Evolutionary conservation across 1,140 invertebrate genomes (phyloP).

Genomic region (Calycopis cecrops): DNA sequence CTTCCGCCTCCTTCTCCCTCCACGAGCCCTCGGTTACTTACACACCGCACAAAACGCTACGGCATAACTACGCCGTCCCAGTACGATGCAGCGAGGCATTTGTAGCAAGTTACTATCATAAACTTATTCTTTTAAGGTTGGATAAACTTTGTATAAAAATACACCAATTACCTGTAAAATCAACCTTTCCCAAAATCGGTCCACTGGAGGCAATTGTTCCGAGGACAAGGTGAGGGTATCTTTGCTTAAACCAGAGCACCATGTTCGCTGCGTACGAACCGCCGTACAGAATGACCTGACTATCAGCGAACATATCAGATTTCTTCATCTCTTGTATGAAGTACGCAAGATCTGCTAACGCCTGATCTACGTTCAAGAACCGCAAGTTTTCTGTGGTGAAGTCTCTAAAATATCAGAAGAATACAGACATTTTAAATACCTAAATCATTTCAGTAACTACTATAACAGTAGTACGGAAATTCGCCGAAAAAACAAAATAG

Average conservation of each 20-base stretch:
- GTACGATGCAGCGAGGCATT: too few relatives aligned
- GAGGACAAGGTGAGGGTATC: slow-evolving; percentile 85
- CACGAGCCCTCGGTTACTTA: too few relatives aligned
- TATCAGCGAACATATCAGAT: slow-evolving; percentile 43
- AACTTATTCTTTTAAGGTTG: too few relatives aligned
- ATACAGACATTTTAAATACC: neutral
- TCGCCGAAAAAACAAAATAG: too few relatives aligned
- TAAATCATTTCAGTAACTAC: too few relatives aligned
- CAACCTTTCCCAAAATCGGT: slow-evolving; percentile 80
- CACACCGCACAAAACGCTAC: too few relatives aligned
- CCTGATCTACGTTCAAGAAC: slow-evolving; percentile 85
- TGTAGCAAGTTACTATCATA: too few relatives aligned
- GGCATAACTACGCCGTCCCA: too few relatives aligned
- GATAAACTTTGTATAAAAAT: too few relatives aligned
- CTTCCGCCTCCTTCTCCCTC: too few relatives aligned
- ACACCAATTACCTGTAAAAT: slow-evolving; percentile 78
- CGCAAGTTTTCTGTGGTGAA: slow-evolving; percentile 78
- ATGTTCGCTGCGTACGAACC: slow-evolving; percentile 89
- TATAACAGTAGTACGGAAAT: too few relatives aligned
- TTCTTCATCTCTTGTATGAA: slow-evolving; percentile 79
- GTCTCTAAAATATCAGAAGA: slow-evolving; percentile 68
- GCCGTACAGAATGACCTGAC: slow-evolving; percentile 76
- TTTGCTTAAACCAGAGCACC: slow-evolving; percentile 84
- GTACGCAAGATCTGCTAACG: slow-evolving; percentile 83
- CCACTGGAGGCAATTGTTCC: slow-evolving; percentile 83